Percentiles rank a stretch among this genome's conserved stretches.
These are phyloP conservation scores for Nomada fucata DNA, from an alignment of 2,888 invertebrate genomes.

Conservation along the genomic window DNA sequence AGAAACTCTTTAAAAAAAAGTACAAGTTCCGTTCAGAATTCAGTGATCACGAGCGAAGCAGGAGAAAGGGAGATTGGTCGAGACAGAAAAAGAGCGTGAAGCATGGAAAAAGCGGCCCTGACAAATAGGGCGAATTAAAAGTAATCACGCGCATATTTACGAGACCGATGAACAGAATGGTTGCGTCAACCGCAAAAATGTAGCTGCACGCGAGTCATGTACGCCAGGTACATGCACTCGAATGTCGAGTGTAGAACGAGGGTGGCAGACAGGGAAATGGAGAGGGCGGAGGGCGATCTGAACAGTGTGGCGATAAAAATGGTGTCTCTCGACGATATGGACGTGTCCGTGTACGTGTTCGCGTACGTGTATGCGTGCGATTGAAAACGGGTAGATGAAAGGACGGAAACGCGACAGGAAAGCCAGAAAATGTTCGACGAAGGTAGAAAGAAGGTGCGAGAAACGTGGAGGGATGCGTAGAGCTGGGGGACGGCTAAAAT, in stretches of 20 bases:
- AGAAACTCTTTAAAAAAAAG: too few species aligned
- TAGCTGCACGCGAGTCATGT: conserved; percentile 76
- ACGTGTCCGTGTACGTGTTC: too few species aligned
- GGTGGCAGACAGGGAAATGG: not conserved
- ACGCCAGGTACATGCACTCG: conserved; percentile 58
- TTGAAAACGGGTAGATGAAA: not conserved
- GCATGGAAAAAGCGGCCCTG: conserved; percentile 29
- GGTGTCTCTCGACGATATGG: too few species aligned
- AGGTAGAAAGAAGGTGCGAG: too few species aligned
- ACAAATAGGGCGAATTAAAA: conserved; percentile 80
- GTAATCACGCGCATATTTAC: conserved; percentile 81
- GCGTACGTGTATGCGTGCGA: too few species aligned
- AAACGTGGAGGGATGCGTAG: too few species aligned
- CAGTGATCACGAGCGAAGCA: not conserved
- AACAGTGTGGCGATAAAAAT: too few species aligned
- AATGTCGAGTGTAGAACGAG: conserved; percentile 37
- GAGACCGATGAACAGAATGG: conserved; percentile 73
- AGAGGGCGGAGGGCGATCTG: conserved; percentile 11
- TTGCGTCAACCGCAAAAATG: conserved; percentile 78
- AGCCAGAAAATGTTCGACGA: not conserved
- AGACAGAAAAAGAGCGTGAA: not conserved
- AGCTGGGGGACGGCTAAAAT: too few species aligned
- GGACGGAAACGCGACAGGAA: not conserved
- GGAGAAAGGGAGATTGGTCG: conserved; percentile 1
- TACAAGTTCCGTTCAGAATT: not conserved